Evolutionary conservation across 2,888 invertebrate species (phyloP), one percentile per base, ranked within the genome.

Genomic region (Sabatieria punctata): DNA sequence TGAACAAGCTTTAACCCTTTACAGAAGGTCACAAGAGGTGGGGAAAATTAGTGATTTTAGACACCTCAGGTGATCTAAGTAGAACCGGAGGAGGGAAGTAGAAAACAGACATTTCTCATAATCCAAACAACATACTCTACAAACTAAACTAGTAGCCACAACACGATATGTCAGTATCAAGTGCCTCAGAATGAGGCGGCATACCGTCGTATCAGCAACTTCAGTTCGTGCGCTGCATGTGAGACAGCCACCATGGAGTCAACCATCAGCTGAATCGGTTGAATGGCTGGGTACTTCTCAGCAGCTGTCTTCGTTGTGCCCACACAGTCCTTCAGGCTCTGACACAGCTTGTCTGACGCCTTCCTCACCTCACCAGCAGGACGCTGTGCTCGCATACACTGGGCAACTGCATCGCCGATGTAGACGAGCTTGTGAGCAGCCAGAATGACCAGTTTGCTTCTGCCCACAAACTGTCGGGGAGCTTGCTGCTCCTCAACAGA

Each of bases 401-500:
- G 77, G 65, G 86, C 80, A 25, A 91, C 82, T 42, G 83, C 85
- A 70, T 93, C 91, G 43, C 89, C 89, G 51, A 89, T 88, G 64
- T 85, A 82, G 21, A 93, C 85, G 61, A 93, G 74, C 65, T 88
- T 80, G 64, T 91, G 89, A 24, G 88, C 89, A 65, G 84, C 84
- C 42, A 93, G 74, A 30, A 91, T 84, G 11, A 93, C 86, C 68
- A 86, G 86, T 68, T 91, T 91, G 45, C 85, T 84, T 65, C 88
- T 84, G 15, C 85, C 85, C 44, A 91, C 78, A 68, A 89, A 89
- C 43, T 71, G 80, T 68, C 85, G 84, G 0, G 93, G 91, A 35
- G 88, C 86, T 65, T 88, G 85, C 61, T 86, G 88, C 68, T 81
- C 82, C 61, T 86, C 85, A 36, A 93, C 82, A 4, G 85, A 83